Evolutionary conservation across 2,113 vertebrate species (phyloP).

Genomic region (Prolemur simus): DNA sequence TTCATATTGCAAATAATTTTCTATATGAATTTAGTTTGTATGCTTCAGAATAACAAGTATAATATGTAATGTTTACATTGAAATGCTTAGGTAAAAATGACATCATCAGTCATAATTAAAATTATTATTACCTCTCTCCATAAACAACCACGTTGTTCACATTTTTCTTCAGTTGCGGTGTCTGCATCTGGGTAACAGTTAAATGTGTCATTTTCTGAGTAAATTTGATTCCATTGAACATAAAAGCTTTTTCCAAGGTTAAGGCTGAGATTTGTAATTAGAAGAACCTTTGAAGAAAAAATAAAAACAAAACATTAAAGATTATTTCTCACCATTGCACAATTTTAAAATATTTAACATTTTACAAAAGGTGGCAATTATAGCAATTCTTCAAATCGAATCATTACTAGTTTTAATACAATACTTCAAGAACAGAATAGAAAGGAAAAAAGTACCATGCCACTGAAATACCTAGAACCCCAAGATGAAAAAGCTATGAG

Average conservation of each 20-base stretch:
- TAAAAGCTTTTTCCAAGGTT: conserved; percentile 63
- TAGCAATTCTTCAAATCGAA: background rate
- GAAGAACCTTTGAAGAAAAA: conserved; percentile 60
- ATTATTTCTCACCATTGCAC: background rate
- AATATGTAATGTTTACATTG: background rate
- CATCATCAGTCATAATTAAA: background rate
- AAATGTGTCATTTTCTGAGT: conserved; percentile 52
- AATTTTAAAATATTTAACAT: background rate
- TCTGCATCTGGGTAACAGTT: conserved; percentile 54
- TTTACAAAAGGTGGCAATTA: background rate
- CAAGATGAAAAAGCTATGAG: background rate
- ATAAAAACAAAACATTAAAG: background rate
- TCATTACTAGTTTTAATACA: background rate
- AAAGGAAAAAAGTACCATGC: background rate
- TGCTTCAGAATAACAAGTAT: background rate
- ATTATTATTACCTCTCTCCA: background rate
- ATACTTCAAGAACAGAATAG: background rate
- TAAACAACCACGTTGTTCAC: conserved; percentile 24
- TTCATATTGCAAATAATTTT: background rate
- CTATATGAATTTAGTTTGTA: background rate
- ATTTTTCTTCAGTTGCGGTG: fast-evolving
- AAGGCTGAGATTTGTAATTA: conserved; percentile 35
- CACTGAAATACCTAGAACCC: background rate
- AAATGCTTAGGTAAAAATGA: background rate
- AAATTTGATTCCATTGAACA: conserved; percentile 45